Percentiles rank a stretch among this genome's conserved stretches.
Conservation (phyloP, 2,113 vertebrate genomes). For the Dipodomys merriami region DNA sequence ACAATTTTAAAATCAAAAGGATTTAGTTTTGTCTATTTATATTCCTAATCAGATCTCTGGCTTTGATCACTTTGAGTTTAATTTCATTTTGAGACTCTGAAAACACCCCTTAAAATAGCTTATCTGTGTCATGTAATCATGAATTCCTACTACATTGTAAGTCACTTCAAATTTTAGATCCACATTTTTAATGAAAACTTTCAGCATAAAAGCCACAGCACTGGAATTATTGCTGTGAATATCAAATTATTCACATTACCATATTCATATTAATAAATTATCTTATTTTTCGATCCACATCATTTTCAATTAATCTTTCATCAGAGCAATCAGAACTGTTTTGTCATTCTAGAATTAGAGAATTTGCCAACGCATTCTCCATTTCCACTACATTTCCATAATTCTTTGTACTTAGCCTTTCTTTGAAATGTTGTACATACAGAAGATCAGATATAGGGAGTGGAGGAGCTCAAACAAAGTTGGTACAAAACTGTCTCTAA, state of each 20-base stretch:
- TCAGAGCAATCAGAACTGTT: conserved; percentile 74
- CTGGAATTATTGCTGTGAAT: conserved; percentile 75
- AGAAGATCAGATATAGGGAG: background rate
- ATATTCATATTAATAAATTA: conserved; percentile 81
- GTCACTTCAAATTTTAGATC: conserved; percentile 72
- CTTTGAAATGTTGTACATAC: conserved; percentile 16
- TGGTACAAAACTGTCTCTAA: background rate
- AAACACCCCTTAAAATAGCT: conserved; percentile 60
- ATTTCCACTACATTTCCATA: conserved; percentile 51
- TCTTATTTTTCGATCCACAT: conserved; percentile 76
- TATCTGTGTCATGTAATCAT: conserved; percentile 57
- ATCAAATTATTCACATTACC: conserved; percentile 78
- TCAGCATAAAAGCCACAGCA: conserved; percentile 66
- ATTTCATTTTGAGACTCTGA: conserved; percentile 67
- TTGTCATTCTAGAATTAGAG: conserved; percentile 71
- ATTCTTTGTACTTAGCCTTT: conserved; percentile 46
- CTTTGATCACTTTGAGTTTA: conserved; percentile 64
- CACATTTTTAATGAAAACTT: conserved; percentile 74
- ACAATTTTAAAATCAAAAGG: conserved; percentile 64
- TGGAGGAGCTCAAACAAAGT: conserved; percentile 15
- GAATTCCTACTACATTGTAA: conserved; percentile 50
- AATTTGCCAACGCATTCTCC: conserved; percentile 39
- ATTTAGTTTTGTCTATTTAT: conserved; percentile 60
- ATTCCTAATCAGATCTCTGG: conserved; percentile 68
- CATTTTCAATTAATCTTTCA: conserved; percentile 77